Evolutionary conservation across 2,113 vertebrate species (phyloP), one percentile per base, ranked within the genome.

Genomic region (Nansenia antarctica): DNA sequence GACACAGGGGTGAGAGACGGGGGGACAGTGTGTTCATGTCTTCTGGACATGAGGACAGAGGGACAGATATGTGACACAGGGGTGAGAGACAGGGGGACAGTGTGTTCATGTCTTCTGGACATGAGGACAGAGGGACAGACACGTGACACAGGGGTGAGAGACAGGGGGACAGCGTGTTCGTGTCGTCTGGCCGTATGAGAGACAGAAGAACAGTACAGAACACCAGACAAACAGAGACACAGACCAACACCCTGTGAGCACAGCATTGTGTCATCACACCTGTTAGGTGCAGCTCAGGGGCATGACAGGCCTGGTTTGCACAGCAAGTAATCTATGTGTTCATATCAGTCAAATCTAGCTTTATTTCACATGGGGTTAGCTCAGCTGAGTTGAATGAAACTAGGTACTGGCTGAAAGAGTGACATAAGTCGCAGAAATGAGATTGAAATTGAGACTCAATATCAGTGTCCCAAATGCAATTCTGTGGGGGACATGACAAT

Each of bases 11-110:
- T 65, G 55, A 77, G 61, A 54, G 49, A 24, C 22, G 22, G 55
- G 18, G 49, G 18, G 62, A 70, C 20, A 55, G 34, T 30, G 20
- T 55, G 53, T n/a, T n/a, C n/a, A n/a, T n/a, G 14, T 99, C 91
- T 95, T 94, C 98, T 99, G 89, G 47, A 68, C 47, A 52, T n/a
- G 53, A 49, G 6, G 52, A 81, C 39, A 79, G n/a, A 77, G 31
- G 64, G 59, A 30, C 9, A 9, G 18, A 52, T 2, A 22, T 37
- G 3, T 22, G 47, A 22, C 1, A 52, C 47, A 20, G 47, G 39
- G 26, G 27, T 67, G 55, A 79, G 64, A 58, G 49, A 26, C 22
- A 22, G 53, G 42, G 15, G 9, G 52, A 27, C 52, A 54, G 52
- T n/a, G n/a, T n/a, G n/a, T n/a, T n/a, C n/a, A n/a, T n/a, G n/a